Base-by-base conservation (phyloP, 2,797 vertebrate genomes). In the Argyrosomus regius region DNA sequence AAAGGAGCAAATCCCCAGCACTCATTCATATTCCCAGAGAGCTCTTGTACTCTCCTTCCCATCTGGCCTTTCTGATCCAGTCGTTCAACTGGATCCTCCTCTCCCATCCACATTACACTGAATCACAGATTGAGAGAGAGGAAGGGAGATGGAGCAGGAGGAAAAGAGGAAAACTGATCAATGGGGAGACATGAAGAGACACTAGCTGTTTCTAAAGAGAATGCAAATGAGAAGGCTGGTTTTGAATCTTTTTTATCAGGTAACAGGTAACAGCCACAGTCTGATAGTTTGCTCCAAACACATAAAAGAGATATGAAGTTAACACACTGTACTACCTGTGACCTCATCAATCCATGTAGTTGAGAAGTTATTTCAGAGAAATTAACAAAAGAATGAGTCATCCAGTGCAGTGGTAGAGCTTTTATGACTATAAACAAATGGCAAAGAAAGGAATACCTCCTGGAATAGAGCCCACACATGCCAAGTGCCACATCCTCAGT, bases 31-130 rank as follows among this genome's bases (percentile, higher is more conserved):
- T 80, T 81, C 66, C 71, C 64, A 48, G 39, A 49, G 77, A 82
- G 84, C 70, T 74, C 69, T 61, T 66, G 81, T 60, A 62, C 73
- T 76, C 28, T 69, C 62, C 77, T 63, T 79, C 72, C 77, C 75
- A 79, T 89, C 78, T 84, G 83, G 81, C 77, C 57, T 77, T 81
- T 77, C 62, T 73, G 56, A 81, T 68, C 80, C 61, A 61, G 11
- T 26, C 58, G n/a, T 83, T 81, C 54, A 61, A 20, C 28, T 31
- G 52, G 54, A 62, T 73, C 49, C 24, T 57, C 20, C 28, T 79
- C n/a, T 28, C 50, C 60, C 54, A 31, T 17, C 22, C 59, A 26
- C 48, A 41, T 54, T 60, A 17, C 45, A 73, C 31, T 43, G 22
- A 61, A 49, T 65, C 48, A 57, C 35, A 57, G 66, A 77, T 52